Evolutionary conservation across 2,797 vertebrate species (phyloP).

Genomic region (Sebastes variabilis): DNA sequence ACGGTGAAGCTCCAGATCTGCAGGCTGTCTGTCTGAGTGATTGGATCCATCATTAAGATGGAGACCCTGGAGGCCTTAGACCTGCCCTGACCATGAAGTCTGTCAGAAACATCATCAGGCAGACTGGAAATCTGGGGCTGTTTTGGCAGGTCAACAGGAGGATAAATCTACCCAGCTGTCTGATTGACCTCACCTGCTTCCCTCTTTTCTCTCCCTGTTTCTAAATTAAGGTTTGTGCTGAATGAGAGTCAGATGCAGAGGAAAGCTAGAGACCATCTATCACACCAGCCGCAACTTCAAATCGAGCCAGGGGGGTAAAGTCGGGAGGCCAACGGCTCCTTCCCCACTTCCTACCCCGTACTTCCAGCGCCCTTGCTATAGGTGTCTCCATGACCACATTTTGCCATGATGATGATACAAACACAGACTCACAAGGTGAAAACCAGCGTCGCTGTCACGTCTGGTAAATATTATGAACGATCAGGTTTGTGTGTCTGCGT

Average conservation of each 20-base stretch:
- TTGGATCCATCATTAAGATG: constrained; percentile 40
- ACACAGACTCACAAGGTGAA: background rate
- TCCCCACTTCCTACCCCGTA: too few species aligned
- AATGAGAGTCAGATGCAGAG: background rate
- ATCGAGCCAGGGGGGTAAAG: background rate
- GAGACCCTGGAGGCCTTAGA: constrained; percentile 28
- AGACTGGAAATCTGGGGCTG: background rate
- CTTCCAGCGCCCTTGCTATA: background rate
- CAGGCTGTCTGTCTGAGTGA: constrained; percentile 14
- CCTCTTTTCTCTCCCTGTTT: background rate
- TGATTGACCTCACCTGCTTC: constrained; percentile 6
- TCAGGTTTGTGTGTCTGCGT: background rate
- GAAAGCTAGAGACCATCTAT: background rate
- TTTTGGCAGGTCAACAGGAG: constrained; percentile 21
- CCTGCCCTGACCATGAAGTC: constrained; percentile 13
- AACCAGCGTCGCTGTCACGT: background rate
- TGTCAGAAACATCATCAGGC: constrained; percentile 16
- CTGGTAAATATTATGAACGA: background rate
- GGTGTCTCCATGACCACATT: background rate
- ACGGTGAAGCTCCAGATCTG: constrained; percentile 26
- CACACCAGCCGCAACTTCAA: background rate
- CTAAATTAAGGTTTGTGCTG: background rate
- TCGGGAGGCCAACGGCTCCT: background rate
- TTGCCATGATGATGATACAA: background rate
- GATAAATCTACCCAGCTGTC: constrained; percentile 7